These are phyloP conservation scores for Aphelocoma californica DNA, from an alignment of 2,797 vertebrate species.

Conservation along the genomic window DNA sequence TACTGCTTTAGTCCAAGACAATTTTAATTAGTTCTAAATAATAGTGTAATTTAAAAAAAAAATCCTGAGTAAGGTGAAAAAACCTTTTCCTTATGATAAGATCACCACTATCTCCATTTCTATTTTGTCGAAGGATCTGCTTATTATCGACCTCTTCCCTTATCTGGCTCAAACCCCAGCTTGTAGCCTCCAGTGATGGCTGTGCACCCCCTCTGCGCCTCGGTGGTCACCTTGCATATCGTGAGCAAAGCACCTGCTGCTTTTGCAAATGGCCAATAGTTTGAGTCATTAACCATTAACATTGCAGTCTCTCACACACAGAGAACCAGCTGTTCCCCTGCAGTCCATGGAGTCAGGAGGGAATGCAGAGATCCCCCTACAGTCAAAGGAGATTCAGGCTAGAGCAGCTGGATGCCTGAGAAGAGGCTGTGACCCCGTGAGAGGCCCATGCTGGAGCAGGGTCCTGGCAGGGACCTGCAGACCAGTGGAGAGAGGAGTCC, in stretches of 20 bases:
- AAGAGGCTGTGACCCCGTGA: neutral
- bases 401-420: neutral
- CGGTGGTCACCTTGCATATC: neutral
- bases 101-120: neutral
- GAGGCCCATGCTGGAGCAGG: rapidly evolving
- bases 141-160: neutral
- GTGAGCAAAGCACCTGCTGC: neutral
- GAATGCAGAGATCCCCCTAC: neutral
- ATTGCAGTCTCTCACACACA: neutral
- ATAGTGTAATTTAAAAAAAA: neutral
- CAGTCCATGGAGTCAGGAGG: neutral
- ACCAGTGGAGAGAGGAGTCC: no score
- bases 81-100: neutral
- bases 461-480: neutral
- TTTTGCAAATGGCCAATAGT: neutral
- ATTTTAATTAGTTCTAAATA: neutral
- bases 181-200: neutral
- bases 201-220: neutral
- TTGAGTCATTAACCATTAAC: neutral
- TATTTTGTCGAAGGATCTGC: neutral
- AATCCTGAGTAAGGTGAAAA: neutral
- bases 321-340: neutral
- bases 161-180: neutral
- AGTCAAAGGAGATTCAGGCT: neutral
- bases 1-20: neutral